Percentiles rank a stretch among this genome's conserved stretches.
Evolutionary conservation across 2,888 invertebrate genomes (phyloP).

Genomic region (Villa cingulata): DNA sequence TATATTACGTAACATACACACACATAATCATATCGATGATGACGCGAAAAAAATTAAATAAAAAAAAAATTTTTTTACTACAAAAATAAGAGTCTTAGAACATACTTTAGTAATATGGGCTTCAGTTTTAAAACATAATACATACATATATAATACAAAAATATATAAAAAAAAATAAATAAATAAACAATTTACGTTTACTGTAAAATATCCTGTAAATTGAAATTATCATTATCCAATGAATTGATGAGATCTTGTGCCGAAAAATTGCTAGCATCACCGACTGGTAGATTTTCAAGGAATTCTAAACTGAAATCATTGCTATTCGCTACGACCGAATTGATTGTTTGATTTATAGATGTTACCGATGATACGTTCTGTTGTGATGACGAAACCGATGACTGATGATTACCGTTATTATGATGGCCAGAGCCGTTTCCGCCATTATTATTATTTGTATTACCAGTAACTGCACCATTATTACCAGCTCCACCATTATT

Average conservation of each 20-base stretch:
- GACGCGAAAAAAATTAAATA: too few relatives aligned
- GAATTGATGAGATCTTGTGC: conserved; percentile 74
- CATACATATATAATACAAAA: too few relatives aligned
- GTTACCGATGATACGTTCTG: conserved; percentile 9
- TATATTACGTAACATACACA: too few relatives aligned
- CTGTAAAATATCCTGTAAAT: conserved; percentile 51
- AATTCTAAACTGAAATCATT: conserved; percentile 70
- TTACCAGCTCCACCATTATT: conserved; percentile 12
- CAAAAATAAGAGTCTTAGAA: too few relatives aligned
- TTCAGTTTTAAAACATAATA: too few relatives aligned
- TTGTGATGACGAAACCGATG: conserved; percentile 23
- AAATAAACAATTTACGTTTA: conserved; percentile 16
- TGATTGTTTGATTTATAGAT: conserved; percentile 31
- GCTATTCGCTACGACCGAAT: conserved; percentile 33
- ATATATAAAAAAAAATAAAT: neutral
- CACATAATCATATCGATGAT: too few relatives aligned
- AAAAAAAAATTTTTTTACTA: too few relatives aligned
- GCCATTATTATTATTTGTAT: neutral
- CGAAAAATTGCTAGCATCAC: conserved; percentile 61
- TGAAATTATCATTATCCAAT: conserved; percentile 62
- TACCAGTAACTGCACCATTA: neutral
- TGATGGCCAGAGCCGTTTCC: neutral
- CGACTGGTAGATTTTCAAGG: conserved; percentile 65
- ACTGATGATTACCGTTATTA: conserved; percentile 9
- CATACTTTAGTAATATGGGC: too few relatives aligned